Evolutionary conservation across 1,140 invertebrate genomes (phyloP), one percentile per base, ranked within the genome.

Genomic region (Leptopilina clavipes): DNA sequence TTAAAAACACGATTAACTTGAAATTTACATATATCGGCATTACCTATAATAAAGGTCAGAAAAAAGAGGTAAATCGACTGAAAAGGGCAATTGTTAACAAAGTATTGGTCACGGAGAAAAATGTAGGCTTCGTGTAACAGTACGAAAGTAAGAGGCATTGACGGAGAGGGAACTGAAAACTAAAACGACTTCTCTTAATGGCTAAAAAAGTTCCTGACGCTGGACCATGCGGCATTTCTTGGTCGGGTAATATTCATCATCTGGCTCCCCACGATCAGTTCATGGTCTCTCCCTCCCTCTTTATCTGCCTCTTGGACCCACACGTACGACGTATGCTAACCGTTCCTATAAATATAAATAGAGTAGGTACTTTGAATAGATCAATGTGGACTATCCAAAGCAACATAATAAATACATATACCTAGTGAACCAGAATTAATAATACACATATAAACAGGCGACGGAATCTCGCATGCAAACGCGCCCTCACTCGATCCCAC

Each of bases 261-360:
- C n/a, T 78, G 81, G 83, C 86, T 87, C 86, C 86, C 86, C n/a
- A 87, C 86, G 86, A 87, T 87, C 86, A 83, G 84, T 87, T 86
- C 86, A 86, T 84, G 85, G 85, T 86, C 86, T 76, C 25, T 31
- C 25, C 6, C 25, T 31, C 25, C 25, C 25, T 31, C 25, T 31
- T 31, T 31, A 3, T 31, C 44, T 83, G 45, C 45, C 45, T 48
- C 12, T 12, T 48, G 45, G 45, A 48, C 45, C 45, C 45, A 48
- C 45, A n/a, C n/a, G n/a, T n/a, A n/a, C n/a, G n/a, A n/a, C n/a
- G 43, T 44, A 48, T 14, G 45, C n/a, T 48, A 48, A 48, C 45
- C 45, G 45, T 48, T 48, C 45, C 45, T n/a, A n/a, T n/a, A n/a
- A 48, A 48, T 48, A 48, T 48, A 48, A 48, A 48, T 48, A 48